Evolutionary conservation across 2,113 vertebrate species (phyloP).

Genomic region (Tragelaphus buxtoni): DNA sequence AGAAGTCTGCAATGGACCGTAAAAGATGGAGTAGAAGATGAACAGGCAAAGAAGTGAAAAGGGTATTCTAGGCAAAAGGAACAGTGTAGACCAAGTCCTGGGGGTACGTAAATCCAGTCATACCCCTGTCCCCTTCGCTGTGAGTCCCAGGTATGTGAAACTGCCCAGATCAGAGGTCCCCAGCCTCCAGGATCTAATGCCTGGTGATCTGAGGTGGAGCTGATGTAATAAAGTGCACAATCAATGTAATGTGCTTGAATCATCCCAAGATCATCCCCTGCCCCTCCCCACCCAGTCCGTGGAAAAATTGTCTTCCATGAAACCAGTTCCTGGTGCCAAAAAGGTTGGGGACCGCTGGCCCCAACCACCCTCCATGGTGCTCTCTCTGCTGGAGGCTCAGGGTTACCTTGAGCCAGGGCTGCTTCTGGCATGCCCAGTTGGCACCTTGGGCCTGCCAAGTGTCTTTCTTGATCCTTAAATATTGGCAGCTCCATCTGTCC

Average conservation of each 20-base stretch:
- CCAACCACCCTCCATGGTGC: not conserved
- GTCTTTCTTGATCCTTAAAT: not conserved
- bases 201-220: not conserved
- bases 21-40: too few species aligned
- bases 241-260: not conserved
- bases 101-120: not conserved
- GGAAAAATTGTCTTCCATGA: not conserved
- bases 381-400: too few species aligned
- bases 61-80: not conserved
- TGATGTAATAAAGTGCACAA: not conserved
- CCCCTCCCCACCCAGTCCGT: not conserved
- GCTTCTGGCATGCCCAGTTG: not conserved
- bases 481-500: not conserved
- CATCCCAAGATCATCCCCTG: not conserved
- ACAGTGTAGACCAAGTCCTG: not conserved
- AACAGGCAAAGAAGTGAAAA: not conserved
- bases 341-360: rapidly evolving
- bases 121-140: rapidly evolving
- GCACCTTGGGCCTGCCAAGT: not conserved
- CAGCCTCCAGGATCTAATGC: not conserved
- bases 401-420: not conserved
- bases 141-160: not conserved
- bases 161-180: not conserved
- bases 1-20: not conserved
- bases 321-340: not conserved